These are phyloP conservation scores for honey bee (Apis mellifera) DNA, from an alignment of 1,140 invertebrate species.

Conservation along the genomic window Amel_HAv3.1 CM009934.2:11315501-11316000, in stretches of 20 bases:
- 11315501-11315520: conserved; percentile 78
- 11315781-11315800: not conserved
- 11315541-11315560: conserved; percentile 21
- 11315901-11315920: conserved; percentile 76
- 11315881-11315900: conserved; percentile 81
- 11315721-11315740: conserved; percentile 17
- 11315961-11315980: conserved; percentile 69
- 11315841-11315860: conserved; percentile 81
- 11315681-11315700: conserved; percentile 79
- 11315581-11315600: conserved; percentile 49
- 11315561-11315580: conserved; percentile 70
- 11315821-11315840: conserved; percentile 80
- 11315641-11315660: conserved; percentile 42
- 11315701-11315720: conserved; percentile 56
- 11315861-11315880: conserved; percentile 81
- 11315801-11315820: conserved; percentile 27
- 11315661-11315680: conserved; percentile 77
- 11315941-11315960: conserved; percentile 62
- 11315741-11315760: conserved; percentile 24
- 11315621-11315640: conserved; percentile 22
- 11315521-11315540: conserved; percentile 58
- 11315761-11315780: not conserved
- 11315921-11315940: conserved; percentile 38
- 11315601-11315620: conserved; percentile 26
- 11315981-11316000: conserved; percentile 69